Conservation (phyloP, 2,113 vertebrate species). For the Aramus guarauna region DNA sequence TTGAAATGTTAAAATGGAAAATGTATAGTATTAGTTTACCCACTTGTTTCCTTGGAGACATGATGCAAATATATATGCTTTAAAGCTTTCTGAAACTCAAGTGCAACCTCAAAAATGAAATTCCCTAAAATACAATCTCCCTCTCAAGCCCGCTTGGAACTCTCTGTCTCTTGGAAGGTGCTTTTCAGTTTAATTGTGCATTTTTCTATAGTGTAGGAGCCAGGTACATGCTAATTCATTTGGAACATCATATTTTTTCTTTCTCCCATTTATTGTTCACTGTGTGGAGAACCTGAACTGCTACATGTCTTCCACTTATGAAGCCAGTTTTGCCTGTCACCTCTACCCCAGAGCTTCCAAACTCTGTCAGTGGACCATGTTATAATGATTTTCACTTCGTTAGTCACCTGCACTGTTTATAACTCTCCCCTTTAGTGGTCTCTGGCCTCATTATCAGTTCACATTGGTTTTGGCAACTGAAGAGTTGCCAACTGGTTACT, state of each 20-base stretch:
- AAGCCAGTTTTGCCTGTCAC: background rate
- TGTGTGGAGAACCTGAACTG: background rate
- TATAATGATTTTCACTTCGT: background rate
- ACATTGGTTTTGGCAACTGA: slow-evolving; percentile 12
- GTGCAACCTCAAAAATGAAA: background rate
- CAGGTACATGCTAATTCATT: background rate
- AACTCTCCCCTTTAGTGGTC: background rate
- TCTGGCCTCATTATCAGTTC: slow-evolving; percentile 23
- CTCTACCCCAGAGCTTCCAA: background rate
- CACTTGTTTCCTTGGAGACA: background rate
- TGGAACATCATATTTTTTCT: background rate
- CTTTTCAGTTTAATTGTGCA: background rate
- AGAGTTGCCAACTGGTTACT: slow-evolving; percentile 9
- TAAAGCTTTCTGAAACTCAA: background rate
- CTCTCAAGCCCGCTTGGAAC: background rate
- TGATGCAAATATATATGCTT: background rate
- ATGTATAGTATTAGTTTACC: background rate
- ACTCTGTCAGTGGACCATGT: background rate
- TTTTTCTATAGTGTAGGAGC: background rate
- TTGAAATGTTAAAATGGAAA: slow-evolving; percentile 28
- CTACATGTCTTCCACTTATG: background rate
- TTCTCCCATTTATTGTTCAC: background rate
- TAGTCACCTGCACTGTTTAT: background rate
- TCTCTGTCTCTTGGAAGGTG: background rate
- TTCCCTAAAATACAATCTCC: background rate